Conservation (phyloP, 2,797 vertebrate species). For the Syngnathus acus region DNA sequence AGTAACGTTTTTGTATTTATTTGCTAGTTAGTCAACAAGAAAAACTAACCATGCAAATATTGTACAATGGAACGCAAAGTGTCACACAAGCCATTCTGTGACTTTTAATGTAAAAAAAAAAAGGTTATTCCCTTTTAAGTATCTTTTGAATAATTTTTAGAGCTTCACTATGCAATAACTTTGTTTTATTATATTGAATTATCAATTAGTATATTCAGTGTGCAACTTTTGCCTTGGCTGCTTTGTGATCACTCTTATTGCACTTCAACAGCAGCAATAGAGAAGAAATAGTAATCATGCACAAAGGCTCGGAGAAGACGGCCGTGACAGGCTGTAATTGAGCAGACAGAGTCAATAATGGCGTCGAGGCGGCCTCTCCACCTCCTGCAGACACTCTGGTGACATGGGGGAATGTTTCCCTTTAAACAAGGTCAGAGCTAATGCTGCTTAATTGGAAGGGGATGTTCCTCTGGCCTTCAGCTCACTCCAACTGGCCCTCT, state of each 20-base stretch:
- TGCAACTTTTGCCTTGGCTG: background rate
- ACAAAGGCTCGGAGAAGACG: conserved; percentile 11
- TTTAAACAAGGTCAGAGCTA: conserved; percentile 51
- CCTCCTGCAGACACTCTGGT: conserved; percentile 54
- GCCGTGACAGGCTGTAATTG: conserved; percentile 47
- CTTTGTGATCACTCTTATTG: background rate
- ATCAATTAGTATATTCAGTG: background rate
- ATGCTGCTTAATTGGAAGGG: conserved; percentile 51
- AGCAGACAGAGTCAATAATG: conserved; percentile 42
- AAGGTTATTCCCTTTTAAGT: background rate
- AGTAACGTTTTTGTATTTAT: background rate
- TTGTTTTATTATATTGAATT: background rate
- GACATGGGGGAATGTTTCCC: conserved; percentile 60
- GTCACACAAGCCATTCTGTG: background rate
- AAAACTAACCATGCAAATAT: background rate
- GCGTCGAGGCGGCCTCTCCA: conserved; percentile 32
- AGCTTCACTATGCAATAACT: background rate
- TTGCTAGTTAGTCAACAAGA: background rate
- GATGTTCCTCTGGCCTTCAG: conserved; percentile 46
- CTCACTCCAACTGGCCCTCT: conserved; percentile 15
- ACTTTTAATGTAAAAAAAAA: background rate
- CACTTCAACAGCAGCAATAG: conserved; percentile 23
- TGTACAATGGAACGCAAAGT: background rate
- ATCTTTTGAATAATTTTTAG: background rate
- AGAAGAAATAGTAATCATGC: conserved; percentile 23